phyloP scores from a whole-genome alignment of 2,888 invertebrate genomes.

The Pteria penguin region DNA sequence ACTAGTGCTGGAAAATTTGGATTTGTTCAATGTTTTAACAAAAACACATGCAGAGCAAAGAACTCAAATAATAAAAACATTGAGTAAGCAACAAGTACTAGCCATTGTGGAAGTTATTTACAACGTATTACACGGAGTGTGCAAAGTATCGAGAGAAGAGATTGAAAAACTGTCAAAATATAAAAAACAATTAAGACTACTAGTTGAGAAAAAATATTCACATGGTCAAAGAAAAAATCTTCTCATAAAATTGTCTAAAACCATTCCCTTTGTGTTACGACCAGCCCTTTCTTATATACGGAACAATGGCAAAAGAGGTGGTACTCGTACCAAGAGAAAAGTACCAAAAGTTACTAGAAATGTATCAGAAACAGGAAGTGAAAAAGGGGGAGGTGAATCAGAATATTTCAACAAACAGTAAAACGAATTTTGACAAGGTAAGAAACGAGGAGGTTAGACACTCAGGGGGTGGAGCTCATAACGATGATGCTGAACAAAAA shows the following conservation, averaged over 20 bases:
- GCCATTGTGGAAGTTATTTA: slow-evolving; percentile 42
- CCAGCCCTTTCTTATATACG: slow-evolving; percentile 18
- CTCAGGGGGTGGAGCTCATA: neutral
- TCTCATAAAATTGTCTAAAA: slow-evolving; percentile 29
- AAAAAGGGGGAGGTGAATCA: slow-evolving; percentile 1
- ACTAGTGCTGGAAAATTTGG: slow-evolving; percentile 3
- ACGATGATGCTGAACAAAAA: neutral
- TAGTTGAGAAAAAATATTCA: slow-evolving; percentile 28
- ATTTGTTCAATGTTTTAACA: slow-evolving; percentile 34
- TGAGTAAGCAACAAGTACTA: slow-evolving; percentile 31
- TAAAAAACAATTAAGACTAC: slow-evolving; percentile 35
- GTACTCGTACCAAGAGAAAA: slow-evolving; percentile 17
- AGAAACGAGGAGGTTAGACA: neutral
- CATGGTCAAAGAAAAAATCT: slow-evolving; percentile 10
- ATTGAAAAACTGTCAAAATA: slow-evolving; percentile 36
- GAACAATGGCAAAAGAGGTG: slow-evolving; percentile 13
- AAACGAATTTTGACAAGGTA: neutral
- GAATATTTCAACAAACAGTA: neutral
- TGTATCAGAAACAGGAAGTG: neutral
- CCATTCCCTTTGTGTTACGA: slow-evolving; percentile 29
- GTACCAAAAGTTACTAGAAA: slow-evolving; percentile 19
- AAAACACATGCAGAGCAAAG: slow-evolving; percentile 27
- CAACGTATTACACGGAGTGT: slow-evolving; percentile 45
- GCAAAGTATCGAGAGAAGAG: slow-evolving; percentile 28
- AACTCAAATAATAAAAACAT: slow-evolving; percentile 22